A percentile compares a stretch with the other conserved stretches of the same genome.
Conservation (phyloP, 2,888 invertebrate genomes). For the Erebia ligea region DNA sequence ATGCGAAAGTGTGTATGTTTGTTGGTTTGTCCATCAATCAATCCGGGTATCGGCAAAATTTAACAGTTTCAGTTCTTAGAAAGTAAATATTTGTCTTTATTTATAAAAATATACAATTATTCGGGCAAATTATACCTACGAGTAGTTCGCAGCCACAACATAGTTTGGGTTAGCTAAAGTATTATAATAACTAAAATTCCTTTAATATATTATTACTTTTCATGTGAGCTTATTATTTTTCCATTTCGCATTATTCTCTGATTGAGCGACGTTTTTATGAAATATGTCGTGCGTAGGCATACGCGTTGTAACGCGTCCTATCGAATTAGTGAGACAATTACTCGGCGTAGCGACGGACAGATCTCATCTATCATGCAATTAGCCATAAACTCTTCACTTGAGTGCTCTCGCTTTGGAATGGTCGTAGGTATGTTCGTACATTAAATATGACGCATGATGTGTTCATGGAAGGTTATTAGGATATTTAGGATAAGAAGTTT, state of each 20-base stretch:
- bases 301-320: conserved; percentile 17
- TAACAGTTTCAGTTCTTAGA: no score
- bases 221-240: background rate
- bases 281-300: conserved; percentile 1
- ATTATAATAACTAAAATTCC: no score
- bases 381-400: conserved; percentile 64
- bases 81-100: no score
- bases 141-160: no score
- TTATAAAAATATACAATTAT: no score
- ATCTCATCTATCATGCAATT: conserved; percentile 62
- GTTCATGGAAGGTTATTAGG: background rate
- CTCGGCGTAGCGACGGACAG: conserved; percentile 57
- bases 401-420: conserved; percentile 55
- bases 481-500: background rate
- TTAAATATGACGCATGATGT: background rate
- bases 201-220: no score
- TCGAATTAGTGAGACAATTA: conserved; percentile 74
- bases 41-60: no score
- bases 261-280: background rate
- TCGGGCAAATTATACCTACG: no score
- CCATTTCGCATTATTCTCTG: background rate
- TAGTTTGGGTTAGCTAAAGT: no score
- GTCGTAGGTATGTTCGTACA: conserved; percentile 18
- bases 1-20: no score
- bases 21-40: no score